Percentiles rank a stretch among this genome's conserved stretches.
Evolutionary conservation across 1,140 invertebrate genomes (phyloP).

Genomic region (Schlechtendalia chinensis): DNA sequence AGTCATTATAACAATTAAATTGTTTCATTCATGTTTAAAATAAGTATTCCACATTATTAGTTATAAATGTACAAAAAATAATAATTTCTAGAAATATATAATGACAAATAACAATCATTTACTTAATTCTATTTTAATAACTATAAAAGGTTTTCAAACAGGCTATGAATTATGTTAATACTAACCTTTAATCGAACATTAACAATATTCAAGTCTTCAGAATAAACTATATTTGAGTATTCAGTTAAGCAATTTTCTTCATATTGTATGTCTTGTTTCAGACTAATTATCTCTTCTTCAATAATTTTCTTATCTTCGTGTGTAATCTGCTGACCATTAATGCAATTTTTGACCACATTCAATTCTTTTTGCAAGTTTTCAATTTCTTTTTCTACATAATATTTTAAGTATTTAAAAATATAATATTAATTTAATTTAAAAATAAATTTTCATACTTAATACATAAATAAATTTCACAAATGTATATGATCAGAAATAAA

Average conservation of each 20-base stretch:
- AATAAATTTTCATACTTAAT: no score
- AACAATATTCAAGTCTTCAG: constrained; percentile 47
- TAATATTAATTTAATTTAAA: no score
- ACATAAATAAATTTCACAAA: no score
- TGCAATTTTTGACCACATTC: constrained; percentile 23
- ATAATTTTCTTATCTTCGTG: constrained; percentile 34
- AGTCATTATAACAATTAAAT: no score
- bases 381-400: constrained; percentile 46
- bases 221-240: constrained; percentile 48
- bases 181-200: constrained; percentile 24
- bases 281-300: constrained; percentile 23
- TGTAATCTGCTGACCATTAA: constrained; percentile 39
- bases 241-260: constrained; percentile 31
- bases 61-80: no score
- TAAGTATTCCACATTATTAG: no score
- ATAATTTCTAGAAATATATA: no score
- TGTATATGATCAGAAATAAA: no score
- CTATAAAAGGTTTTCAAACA: no score
- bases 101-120: no score
- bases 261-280: constrained; percentile 39
- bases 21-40: no score
- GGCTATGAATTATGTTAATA: neutral
- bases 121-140: neutral
- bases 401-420: neutral
- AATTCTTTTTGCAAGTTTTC: constrained; percentile 44